These are phyloP conservation scores for Chondrilla cf. caribensis DNA, from an alignment of 37 sponge, comb jelly and placozoan species.

Conservation along the genomic window DNA sequence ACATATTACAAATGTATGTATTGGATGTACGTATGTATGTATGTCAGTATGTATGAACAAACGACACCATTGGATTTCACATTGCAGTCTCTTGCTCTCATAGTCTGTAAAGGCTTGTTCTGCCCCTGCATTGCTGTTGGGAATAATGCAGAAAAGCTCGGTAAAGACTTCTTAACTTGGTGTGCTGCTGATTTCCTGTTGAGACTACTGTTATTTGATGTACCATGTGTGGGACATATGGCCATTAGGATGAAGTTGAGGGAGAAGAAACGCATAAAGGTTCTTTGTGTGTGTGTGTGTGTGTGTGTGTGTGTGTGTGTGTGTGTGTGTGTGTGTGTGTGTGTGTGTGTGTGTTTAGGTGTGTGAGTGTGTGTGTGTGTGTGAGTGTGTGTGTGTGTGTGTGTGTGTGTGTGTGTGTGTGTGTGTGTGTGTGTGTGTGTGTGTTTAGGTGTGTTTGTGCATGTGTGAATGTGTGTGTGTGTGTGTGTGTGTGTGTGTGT, in stretches of 20 bases:
- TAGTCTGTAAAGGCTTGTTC: no score
- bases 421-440: slow-evolving; percentile 10
- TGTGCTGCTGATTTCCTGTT: neutral
- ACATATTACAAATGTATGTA: no score
- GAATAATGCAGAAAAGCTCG: neutral
- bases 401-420: neutral
- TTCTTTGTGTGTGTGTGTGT: no score
- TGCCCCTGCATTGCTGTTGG: neutral
- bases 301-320: no score
- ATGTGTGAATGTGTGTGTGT: neutral
- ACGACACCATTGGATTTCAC: no score
- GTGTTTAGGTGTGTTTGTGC: neutral
- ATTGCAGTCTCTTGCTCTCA: no score
- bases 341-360: no score
- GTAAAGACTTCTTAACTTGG: neutral
- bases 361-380: no score
- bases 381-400: slow-evolving; percentile 8
- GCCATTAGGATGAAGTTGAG: slow-evolving; percentile 5
- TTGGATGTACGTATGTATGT: no score
- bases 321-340: no score
- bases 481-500: neutral
- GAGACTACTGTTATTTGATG: neutral
- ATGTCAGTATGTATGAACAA: no score
- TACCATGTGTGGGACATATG: neutral
- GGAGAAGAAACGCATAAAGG: neutral